These are phyloP conservation scores for Bradypodion pumilum DNA, from an alignment of 2,797 vertebrate genomes.

Conservation along the genomic window DNA sequence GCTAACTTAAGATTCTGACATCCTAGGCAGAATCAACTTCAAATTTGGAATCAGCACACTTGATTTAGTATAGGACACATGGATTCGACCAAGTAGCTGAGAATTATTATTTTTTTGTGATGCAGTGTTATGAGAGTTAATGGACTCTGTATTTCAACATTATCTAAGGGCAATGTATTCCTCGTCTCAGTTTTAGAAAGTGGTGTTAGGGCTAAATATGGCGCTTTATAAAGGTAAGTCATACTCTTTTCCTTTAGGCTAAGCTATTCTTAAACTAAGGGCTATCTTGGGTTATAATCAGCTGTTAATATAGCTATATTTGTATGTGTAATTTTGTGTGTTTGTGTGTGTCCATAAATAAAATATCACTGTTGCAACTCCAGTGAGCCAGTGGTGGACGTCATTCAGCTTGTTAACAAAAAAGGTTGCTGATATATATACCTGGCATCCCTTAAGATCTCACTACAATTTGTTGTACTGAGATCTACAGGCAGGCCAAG, in stretches of 20 bases:
- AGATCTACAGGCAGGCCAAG: constrained; percentile 37
- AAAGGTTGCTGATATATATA: constrained; percentile 59
- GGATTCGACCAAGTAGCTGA: too few relatives aligned
- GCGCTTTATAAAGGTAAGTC: background rate
- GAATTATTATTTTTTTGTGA: too few relatives aligned
- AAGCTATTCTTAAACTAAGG: background rate
- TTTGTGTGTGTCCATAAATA: constrained; percentile 26
- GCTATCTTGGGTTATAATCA: background rate
- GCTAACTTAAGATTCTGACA: too few relatives aligned
- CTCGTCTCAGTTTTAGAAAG: background rate
- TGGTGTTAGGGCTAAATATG: too few relatives aligned
- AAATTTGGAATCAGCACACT: too few relatives aligned
- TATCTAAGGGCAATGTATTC: background rate
- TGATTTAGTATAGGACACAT: too few relatives aligned
- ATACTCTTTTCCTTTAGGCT: background rate
- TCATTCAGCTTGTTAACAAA: constrained; percentile 54
- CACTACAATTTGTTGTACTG: constrained; percentile 53
- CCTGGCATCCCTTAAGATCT: constrained; percentile 53
- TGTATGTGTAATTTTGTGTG: background rate
- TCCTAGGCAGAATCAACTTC: too few relatives aligned
- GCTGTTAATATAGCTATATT: background rate
- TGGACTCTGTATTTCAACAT: background rate
- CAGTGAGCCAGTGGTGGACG: constrained; percentile 47
- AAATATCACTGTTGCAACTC: constrained; percentile 29
- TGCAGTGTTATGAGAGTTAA: background rate